Conservation (phyloP, 2,888 invertebrate species). For the Magallana nippona region DNA sequence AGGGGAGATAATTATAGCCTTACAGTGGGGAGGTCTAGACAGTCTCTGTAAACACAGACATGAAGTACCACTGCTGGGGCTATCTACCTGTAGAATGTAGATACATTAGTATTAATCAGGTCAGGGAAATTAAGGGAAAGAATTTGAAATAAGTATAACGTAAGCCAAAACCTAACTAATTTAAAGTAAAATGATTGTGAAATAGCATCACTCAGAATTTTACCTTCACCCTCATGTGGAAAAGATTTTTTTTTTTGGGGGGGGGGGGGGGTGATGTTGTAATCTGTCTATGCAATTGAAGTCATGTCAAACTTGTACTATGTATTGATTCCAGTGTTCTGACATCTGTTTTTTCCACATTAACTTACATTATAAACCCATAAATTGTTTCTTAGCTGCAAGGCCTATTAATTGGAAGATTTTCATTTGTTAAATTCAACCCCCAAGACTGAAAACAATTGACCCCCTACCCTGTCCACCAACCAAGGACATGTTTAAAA, state of each 20-base stretch:
- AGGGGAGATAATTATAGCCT: not conserved
- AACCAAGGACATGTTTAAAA: constrained; percentile 2
- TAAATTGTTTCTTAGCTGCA: constrained; percentile 1
- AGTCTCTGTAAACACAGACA: not conserved
- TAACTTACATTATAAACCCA: not conserved
- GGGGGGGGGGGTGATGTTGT: no score
- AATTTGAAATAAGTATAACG: no score
- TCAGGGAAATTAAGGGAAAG: no score
- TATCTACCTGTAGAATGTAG: not conserved
- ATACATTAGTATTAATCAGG: no score
- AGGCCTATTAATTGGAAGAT: constrained; percentile 27
- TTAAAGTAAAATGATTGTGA: no score
- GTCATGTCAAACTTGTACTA: constrained; percentile 2
- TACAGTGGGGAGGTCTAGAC: constrained; percentile 1
- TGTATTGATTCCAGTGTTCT: constrained; percentile 10
- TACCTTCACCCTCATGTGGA: no score
- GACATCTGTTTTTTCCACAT: not conserved
- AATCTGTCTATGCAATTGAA: not conserved
- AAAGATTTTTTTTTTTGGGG: no score
- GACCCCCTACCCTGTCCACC: constrained; percentile 21
- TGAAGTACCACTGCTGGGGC: not conserved
- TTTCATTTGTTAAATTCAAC: constrained; percentile 23
- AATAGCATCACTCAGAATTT: no score
- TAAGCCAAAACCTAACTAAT: no score
- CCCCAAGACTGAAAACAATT: constrained; percentile 18